A percentile compares a stretch with the other conserved stretches of the same genome.
These are phyloP conservation scores for Zoroaster sp. DNA, from an alignment of 53 echinoderm and acorn worm genomes.

Conservation along the genomic window DNA sequence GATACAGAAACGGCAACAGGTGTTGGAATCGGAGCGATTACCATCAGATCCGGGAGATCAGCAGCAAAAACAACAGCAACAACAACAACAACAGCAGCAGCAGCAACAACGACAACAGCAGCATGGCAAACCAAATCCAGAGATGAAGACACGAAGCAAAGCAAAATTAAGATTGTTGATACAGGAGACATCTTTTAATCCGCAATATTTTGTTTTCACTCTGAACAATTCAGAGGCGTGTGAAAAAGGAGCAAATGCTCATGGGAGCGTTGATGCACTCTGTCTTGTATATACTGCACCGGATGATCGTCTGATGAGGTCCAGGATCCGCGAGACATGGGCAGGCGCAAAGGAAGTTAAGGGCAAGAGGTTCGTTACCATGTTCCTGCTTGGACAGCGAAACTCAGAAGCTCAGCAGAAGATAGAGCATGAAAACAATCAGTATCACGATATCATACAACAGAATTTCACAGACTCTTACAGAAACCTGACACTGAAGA, in stretches of 20 bases:
- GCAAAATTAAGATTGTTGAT: no score
- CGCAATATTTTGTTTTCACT: background rate
- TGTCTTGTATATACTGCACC: constrained; percentile 39
- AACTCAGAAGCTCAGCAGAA: constrained; percentile 16
- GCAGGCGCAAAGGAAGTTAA: constrained; percentile 16
- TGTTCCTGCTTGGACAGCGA: constrained; percentile 67
- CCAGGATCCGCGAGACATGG: constrained; percentile 49
- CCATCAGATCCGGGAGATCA: background rate
- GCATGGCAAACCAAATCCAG: background rate
- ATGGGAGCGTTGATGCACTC: constrained; percentile 16
- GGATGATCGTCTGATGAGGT: background rate
- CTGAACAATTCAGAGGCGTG: constrained; percentile 13
- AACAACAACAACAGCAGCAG: background rate
- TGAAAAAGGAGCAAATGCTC: background rate
- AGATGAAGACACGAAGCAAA: background rate
- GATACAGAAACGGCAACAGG: background rate
- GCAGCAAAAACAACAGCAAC: background rate
- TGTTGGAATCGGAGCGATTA: background rate
- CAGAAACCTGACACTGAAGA: constrained; percentile 73
- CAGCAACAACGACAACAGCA: background rate
- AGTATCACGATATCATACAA: constrained; percentile 64
- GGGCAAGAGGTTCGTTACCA: constrained; percentile 45
- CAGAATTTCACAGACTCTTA: constrained; percentile 73
- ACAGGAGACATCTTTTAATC: no score
- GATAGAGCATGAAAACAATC: constrained; percentile 44